Evolutionary conservation across 2,113 vertebrate species (phyloP), one percentile per base, ranked within the genome.

Genomic region (Barbus barbus): DNA sequence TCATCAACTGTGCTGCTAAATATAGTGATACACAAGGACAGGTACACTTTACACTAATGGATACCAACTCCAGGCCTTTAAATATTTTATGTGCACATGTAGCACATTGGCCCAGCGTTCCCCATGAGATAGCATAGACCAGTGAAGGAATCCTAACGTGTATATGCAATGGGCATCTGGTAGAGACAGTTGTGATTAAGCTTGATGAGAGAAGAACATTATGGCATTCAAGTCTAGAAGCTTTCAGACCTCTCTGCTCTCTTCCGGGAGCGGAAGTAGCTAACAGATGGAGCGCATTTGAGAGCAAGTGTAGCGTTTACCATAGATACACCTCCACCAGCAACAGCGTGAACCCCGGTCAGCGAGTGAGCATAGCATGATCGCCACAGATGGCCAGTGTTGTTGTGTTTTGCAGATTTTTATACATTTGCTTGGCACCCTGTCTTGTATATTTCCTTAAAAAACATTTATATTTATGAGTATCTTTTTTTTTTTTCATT

Each of bases 81-180:
- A 88, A 86, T 88, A 86, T 88, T 88, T 88, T 38, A 88, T 84
- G 78, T 48, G 73, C 63, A 84, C 72, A 82, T 85, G 77, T 83
- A 85, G 84, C 81, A 58, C 53, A 85, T 81, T 51, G 14, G 67
- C 82, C 56, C 14, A 14, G 80, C n/a, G 48, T 81, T 71, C 65
- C 81, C 77, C 71, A 16, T 31, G 81, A 82, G 83, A 82, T 18
- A 7, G 28, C 58, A 41, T 24, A 58, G 48, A 60, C 65, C 56
- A 53, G 33, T 22, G 72, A 65, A 73, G 73, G 61, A 78, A 51
- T 78, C 51, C 78, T 78, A 61, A 20, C 24, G 44, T 72, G 44
- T 79, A 83, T 46, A 88, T 82, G 76, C 84, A 53, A 71, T 48
- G 22, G 56, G 61, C 8, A 0, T 76, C 65, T 13, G 8, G 51